Conservation (phyloP, 2,113 vertebrate species). For the Xenopus laevis region DNA sequence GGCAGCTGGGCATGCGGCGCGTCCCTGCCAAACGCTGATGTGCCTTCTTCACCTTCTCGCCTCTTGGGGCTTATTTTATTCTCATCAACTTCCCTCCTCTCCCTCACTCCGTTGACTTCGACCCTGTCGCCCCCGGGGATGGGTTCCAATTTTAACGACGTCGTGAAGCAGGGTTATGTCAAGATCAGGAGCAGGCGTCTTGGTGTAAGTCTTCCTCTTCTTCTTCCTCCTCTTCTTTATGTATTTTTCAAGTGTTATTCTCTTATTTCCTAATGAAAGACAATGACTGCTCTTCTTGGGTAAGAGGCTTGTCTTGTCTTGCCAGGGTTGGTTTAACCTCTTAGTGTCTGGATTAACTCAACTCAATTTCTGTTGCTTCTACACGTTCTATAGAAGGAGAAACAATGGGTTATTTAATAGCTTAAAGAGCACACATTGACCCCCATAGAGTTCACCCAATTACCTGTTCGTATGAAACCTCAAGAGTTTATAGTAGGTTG, state of each 20-base stretch:
- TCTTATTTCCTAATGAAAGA: background rate
- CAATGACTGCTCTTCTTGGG: background rate
- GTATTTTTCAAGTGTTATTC: background rate
- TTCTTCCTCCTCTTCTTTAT: background rate
- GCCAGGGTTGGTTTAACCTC: background rate
- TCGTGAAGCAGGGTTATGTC: conserved; percentile 79
- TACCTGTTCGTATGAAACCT: no score
- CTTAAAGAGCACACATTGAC: no score
- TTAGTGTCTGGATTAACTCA: background rate
- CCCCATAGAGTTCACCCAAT: no score
- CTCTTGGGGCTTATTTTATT: background rate
- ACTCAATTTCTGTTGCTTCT: background rate
- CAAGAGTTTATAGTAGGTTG: no score
- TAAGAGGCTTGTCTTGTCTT: background rate
- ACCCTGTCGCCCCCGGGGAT: conserved; percentile 49
- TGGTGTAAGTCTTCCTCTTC: conserved; percentile 63
- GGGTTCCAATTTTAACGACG: conserved; percentile 77
- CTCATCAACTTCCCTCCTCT: conserved; percentile 13
- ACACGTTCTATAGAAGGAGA: no score
- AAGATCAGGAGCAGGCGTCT: conserved; percentile 71
- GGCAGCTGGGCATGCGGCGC: background rate
- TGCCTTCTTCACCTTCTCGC: conserved; percentile 29
- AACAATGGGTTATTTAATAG: no score
- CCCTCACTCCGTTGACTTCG: background rate
- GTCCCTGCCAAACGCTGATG: background rate